These are phyloP conservation scores for Heterochromis multidens DNA, from an alignment of 2,113 vertebrate species.

Conservation along the genomic window DNA sequence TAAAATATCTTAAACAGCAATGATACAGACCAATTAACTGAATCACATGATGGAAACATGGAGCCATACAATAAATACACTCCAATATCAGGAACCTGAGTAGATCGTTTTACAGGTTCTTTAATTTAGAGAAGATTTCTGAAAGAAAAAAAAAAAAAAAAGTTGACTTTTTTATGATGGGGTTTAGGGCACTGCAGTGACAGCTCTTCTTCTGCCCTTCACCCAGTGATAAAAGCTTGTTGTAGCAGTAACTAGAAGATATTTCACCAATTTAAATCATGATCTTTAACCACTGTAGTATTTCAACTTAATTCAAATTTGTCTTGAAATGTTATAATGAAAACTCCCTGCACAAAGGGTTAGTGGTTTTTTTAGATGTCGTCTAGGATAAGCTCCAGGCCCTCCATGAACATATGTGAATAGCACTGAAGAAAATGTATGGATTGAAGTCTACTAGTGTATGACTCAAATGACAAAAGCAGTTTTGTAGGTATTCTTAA, in stretches of 20 bases:
- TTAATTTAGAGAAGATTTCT: background rate
- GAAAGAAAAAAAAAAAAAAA: too few species aligned
- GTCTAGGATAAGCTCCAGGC: background rate
- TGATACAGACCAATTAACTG: constrained; percentile 1
- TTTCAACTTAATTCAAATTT: background rate
- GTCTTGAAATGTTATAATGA: background rate
- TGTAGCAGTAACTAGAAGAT: background rate
- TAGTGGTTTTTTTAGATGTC: background rate
- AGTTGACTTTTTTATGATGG: background rate
- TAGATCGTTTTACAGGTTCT: background rate
- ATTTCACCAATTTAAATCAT: background rate
- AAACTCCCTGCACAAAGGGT: background rate
- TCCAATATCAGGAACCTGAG: background rate
- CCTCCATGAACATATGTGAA: too few species aligned
- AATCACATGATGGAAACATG: background rate
- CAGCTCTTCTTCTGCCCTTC: background rate
- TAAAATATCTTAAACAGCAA: background rate
- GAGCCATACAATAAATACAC: background rate
- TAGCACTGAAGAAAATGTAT: background rate
- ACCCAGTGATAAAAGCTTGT: background rate
- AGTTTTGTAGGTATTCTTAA: background rate
- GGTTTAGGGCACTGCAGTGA: background rate
- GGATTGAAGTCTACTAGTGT: background rate
- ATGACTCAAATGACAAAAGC: background rate
- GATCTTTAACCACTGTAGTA: background rate